Evolutionary conservation across 2,113 vertebrate species (phyloP), one percentile per base, ranked within the genome.

Genomic region (Scomber japonicus): DNA sequence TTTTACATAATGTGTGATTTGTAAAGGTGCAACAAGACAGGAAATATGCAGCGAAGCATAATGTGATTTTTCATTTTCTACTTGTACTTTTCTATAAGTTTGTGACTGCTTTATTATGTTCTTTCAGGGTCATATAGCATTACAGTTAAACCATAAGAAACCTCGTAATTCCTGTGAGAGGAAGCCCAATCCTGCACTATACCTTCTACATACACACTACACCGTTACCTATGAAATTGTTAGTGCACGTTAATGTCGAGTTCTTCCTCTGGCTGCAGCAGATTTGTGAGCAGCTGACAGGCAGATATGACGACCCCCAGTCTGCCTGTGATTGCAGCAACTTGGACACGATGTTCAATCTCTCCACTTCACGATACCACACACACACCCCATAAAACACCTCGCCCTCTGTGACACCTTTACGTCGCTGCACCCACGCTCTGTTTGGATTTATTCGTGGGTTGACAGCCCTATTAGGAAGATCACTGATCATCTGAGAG

Each of bases 201-300:
- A 31, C 12, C 66, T 48, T 48, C 49, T 27, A 21, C 35, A 21
- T 17, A 10, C 62, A 3, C 17, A 68, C 24, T 2, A 13, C 44
- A 5, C 53, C 16, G 54, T 48, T 65, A 46, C 53, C 65, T 24
- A 13, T 56, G 49, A 72, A 50, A 72, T 24, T 48, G 45, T 68
- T 63, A 24, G 30, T 24, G 65, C 65, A 57, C 59, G 65, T 79
- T 69, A 75, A 80, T 31, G 65, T 75, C 77, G 45, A 3, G 16
- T 16, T 57, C 13, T 17, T 66, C 78, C 31, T 3, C 31, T 44
- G 35, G n/a, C 46, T 21, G 51, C 51, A 13, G 59, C 51, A 55
- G 75, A 71, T 82, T 62, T 62, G 49, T 13, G 61, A 45, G 46
- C 65, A 27, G 56, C 55, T 71, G 79, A 79, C 83, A 59, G 68